phyloP scores from a whole-genome alignment of 2,888 invertebrate genomes.

The Tetramorium bicarinatum region DNA sequence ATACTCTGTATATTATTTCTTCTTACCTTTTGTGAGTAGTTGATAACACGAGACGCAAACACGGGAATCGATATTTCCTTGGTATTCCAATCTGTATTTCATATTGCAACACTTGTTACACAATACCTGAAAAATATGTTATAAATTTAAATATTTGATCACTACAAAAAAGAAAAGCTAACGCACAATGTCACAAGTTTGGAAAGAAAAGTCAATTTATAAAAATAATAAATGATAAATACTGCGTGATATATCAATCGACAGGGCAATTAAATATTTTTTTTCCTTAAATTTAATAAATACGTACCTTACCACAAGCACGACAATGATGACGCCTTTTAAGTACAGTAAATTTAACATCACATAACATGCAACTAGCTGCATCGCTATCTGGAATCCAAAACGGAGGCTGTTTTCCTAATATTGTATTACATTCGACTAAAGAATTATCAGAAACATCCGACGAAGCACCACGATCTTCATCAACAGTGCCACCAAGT shows the following conservation, averaged over 20 bases:
- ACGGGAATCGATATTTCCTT: constrained; percentile 92
- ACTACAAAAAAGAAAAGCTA: neutral
- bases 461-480: constrained; percentile 79
- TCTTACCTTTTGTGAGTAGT: constrained; percentile 87
- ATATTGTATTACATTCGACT: constrained; percentile 84
- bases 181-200: neutral
- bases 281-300: neutral
- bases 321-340: constrained; percentile 95
- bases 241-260: neutral
- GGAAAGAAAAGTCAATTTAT: neutral
- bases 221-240: constrained; percentile 10
- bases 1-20: neutral
- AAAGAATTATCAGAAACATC: constrained; percentile 83
- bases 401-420: constrained; percentile 93
- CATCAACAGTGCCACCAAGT: constrained; percentile 74
- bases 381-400: constrained; percentile 96
- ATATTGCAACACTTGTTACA: constrained; percentile 93
- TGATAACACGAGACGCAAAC: constrained; percentile 92
- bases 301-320: constrained; percentile 92
- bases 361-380: constrained; percentile 94
- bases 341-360: constrained; percentile 92
- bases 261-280: neutral
- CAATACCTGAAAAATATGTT: constrained; percentile 88
- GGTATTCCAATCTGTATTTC: constrained; percentile 91
- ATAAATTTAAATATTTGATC: neutral